Conservation (phyloP, 2,888 invertebrate species). For the Quadriops clusia region DNA sequence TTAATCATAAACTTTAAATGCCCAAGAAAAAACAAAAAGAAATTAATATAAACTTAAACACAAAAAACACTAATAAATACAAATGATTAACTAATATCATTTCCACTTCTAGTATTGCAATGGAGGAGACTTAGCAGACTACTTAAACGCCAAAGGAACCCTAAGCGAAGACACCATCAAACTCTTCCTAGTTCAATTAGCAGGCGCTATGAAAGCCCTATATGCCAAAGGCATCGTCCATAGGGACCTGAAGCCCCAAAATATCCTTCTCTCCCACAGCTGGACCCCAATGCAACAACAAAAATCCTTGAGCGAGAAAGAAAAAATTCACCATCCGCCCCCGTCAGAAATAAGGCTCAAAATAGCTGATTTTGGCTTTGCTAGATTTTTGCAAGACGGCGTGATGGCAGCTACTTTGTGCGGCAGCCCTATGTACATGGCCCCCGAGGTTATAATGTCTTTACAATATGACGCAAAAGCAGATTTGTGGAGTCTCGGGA, state of each 20-base stretch:
- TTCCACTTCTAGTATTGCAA: conserved; percentile 96
- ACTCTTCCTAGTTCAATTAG: conserved; percentile 90
- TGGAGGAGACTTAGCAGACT: conserved; percentile 97
- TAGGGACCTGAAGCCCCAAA: conserved; percentile 98
- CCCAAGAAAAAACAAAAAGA: no score
- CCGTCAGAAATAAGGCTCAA: conserved; percentile 83
- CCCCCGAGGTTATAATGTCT: conserved; percentile 99
- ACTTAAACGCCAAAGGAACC: conserved; percentile 84
- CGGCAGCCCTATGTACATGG: conserved; percentile 99
- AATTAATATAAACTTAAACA: no score
- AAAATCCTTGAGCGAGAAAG: no score
- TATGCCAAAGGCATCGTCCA: conserved; percentile 97
- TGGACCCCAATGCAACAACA: conserved; percentile 49
- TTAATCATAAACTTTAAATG: no score
- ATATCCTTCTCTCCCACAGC: conserved; percentile 87
- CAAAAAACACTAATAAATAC: neutral
- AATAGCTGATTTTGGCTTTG: conserved; percentile 99
- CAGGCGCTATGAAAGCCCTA: conserved; percentile 94
- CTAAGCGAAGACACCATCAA: conserved; percentile 95
- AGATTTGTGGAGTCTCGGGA: conserved; percentile 97
- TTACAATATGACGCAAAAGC: conserved; percentile 97
- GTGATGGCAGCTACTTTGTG: conserved; percentile 99
- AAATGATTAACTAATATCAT: conserved; percentile 25
- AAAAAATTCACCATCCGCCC: conserved; percentile 65
- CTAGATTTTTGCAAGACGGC: conserved; percentile 94